Percentiles rank a stretch among this genome's conserved stretches.
These are phyloP conservation scores for Euglossa dilemma DNA, from an alignment of 1,140 invertebrate genomes.

Conservation along the genomic window DNA sequence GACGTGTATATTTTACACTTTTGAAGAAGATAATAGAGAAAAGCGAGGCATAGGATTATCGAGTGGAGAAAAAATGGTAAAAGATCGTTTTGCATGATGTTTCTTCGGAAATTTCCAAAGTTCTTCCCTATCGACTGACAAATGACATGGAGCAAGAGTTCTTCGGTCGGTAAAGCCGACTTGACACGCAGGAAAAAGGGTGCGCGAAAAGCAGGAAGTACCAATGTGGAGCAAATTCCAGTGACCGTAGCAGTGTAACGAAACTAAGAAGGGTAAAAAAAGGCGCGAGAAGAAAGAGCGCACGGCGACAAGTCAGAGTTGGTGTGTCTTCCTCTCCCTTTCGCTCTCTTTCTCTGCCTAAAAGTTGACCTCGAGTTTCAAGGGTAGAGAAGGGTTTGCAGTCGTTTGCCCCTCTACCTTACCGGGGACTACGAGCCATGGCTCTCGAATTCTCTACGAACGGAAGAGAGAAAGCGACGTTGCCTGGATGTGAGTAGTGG, in stretches of 20 bases:
- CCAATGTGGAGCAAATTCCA: constrained; percentile 72
- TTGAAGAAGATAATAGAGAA: not conserved
- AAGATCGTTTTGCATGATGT: not conserved
- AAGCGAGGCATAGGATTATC: not conserved
- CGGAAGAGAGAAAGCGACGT: constrained; percentile 72
- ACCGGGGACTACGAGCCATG: constrained; percentile 58
- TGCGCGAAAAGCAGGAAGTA: constrained; percentile 71
- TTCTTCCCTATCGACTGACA: constrained; percentile 62
- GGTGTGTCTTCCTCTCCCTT: constrained; percentile 56
- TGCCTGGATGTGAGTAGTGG: constrained; percentile 67
- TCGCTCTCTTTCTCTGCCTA: constrained; percentile 75
- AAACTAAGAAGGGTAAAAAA: constrained; percentile 67
- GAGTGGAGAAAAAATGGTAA: not conserved
- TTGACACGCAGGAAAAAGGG: constrained; percentile 60
- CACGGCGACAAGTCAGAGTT: constrained; percentile 60
- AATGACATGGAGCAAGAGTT: constrained; percentile 33
- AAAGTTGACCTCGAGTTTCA: constrained; percentile 83
- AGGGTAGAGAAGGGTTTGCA: constrained; percentile 79
- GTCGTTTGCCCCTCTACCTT: constrained; percentile 68
- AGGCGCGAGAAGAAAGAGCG: constrained; percentile 53
- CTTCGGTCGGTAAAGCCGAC: constrained; percentile 63
- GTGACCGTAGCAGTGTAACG: constrained; percentile 61
- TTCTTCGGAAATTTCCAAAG: constrained; percentile 19
- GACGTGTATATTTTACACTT: not conserved
- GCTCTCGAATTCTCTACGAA: constrained; percentile 70